Evolutionary conservation across 2,888 invertebrate species (phyloP).

Genomic region (Callyntrura sp.): DNA sequence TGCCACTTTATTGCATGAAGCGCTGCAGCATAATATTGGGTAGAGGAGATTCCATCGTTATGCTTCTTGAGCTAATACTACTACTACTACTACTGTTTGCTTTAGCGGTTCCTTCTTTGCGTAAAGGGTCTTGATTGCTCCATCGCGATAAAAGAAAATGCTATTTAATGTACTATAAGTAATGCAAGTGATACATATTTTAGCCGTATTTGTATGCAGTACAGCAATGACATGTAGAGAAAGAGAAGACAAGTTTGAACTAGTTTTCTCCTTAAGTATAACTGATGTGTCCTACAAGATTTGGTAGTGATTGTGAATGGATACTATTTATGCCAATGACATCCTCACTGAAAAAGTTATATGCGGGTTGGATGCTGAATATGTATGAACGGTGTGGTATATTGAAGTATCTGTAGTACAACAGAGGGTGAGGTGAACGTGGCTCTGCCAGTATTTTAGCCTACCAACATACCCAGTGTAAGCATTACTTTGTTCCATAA

Average conservation of each 20-base stretch:
- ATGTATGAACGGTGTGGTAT: neutral
- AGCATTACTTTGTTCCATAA: neutral
- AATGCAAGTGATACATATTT: slow-evolving; percentile 25
- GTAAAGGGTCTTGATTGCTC: neutral
- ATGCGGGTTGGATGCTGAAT: neutral
- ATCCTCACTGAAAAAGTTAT: slow-evolving; percentile 9
- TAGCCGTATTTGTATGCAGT: slow-evolving; percentile 44
- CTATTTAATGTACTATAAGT: neutral
- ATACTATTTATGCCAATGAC: slow-evolving; percentile 49
- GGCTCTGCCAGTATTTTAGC: slow-evolving; percentile 7
- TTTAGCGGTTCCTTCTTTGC: neutral
- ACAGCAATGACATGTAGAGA: slow-evolving; percentile 24
- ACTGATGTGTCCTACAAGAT: slow-evolving; percentile 42
- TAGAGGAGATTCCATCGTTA: neutral
- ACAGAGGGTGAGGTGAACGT: too few species aligned
- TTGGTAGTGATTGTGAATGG: slow-evolving; percentile 36
- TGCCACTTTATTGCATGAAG: neutral
- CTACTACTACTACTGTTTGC: neutral
- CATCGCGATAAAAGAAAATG: neutral
- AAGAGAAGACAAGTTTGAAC: slow-evolving; percentile 57
- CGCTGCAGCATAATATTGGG: neutral
- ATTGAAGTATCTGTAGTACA: too few species aligned
- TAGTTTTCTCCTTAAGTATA: slow-evolving; percentile 42
- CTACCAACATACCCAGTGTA: too few species aligned
- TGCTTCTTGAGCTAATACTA: neutral